These are phyloP conservation scores for Stomatorhinus walkeri DNA, from an alignment of 2,797 vertebrate species.

Conservation along the genomic window DNA sequence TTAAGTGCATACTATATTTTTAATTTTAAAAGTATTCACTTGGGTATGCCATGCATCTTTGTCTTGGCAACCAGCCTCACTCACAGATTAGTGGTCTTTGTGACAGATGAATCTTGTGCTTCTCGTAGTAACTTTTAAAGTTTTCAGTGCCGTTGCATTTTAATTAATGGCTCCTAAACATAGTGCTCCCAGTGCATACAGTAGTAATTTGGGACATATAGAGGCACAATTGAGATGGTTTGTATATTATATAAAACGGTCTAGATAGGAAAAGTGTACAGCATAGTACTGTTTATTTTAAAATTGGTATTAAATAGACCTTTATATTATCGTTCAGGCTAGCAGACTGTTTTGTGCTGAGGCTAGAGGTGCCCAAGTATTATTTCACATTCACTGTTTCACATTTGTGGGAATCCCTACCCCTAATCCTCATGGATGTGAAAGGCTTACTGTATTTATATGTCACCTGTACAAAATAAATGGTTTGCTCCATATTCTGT, in stretches of 20 bases:
- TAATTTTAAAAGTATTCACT: not conserved
- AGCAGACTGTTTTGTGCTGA: not conserved
- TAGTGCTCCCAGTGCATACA: not conserved
- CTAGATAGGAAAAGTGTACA: not conserved
- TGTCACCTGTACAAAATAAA: not conserved
- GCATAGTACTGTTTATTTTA: not conserved
- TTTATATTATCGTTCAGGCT: not conserved
- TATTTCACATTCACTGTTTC: not conserved
- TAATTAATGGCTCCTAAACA: not conserved
- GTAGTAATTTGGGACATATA: not conserved
- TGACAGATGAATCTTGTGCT: not conserved
- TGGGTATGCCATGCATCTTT: not conserved
- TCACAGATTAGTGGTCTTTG: not conserved
- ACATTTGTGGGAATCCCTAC: not conserved
- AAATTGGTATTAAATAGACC: not conserved
- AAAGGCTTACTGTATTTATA: not conserved
- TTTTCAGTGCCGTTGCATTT: not conserved
- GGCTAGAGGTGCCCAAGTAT: not conserved
- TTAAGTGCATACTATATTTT: not conserved
- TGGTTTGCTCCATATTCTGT: not conserved
- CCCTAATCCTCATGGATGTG: not conserved
- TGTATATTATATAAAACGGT: not conserved
- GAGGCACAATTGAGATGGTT: not conserved
- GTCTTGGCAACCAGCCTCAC: not conserved
- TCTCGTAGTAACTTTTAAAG: not conserved